Conservation (phyloP, 2,113 vertebrate genomes). For the Sciurus niger region DNA sequence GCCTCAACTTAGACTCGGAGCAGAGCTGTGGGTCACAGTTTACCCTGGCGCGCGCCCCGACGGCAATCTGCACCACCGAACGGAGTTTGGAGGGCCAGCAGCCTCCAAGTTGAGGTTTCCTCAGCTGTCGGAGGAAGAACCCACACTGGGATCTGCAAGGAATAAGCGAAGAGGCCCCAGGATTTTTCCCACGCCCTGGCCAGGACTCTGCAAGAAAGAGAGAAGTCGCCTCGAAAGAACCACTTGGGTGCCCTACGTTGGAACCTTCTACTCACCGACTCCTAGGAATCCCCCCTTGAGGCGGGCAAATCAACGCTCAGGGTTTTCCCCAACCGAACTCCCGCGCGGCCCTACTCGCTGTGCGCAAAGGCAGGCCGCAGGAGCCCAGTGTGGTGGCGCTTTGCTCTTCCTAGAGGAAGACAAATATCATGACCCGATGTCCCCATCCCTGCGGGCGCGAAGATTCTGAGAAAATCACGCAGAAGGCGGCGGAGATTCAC, state of each 20-base stretch:
- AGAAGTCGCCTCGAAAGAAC: background rate
- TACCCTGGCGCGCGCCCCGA: background rate
- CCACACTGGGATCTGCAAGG: background rate
- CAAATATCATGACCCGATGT: background rate
- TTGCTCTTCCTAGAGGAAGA: background rate
- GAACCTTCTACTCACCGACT: background rate
- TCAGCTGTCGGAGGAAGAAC: background rate
- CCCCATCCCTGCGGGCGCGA: background rate
- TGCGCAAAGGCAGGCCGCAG: background rate
- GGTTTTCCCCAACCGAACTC: background rate
- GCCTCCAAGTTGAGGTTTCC: background rate
- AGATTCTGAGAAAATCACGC: slow-evolving; percentile 18
- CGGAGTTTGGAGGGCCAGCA: background rate
- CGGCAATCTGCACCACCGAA: background rate
- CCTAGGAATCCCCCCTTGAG: background rate
- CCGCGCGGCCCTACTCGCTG: background rate
- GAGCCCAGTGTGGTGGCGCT: background rate
- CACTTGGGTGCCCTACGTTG: background rate
- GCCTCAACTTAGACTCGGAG: background rate
- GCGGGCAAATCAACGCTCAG: background rate
- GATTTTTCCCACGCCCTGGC: background rate
- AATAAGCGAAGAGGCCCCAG: background rate
- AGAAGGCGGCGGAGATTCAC: background rate
- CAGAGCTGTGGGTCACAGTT: background rate
- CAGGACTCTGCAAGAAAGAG: background rate